phyloP scores from a whole-genome alignment of 1,140 invertebrate genomes.

The Pectinophora gossypiella region DNA sequence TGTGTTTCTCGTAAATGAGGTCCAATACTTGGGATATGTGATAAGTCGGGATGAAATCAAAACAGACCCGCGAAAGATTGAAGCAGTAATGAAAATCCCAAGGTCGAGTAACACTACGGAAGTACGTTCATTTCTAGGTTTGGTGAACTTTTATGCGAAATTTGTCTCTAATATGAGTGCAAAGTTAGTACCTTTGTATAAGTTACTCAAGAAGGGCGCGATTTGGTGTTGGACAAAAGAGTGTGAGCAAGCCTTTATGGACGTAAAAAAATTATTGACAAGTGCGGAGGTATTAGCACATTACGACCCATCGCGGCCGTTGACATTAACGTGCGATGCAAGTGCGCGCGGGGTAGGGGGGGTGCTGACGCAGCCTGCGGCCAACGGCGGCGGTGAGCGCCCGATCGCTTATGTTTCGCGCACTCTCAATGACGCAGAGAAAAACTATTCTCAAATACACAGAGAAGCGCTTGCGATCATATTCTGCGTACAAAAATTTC shows the following conservation, averaged over 20 bases:
- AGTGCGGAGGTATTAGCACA: neutral
- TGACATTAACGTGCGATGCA: neutral
- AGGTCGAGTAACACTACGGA: no score
- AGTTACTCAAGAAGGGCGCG: neutral
- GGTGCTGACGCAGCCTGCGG: conserved; percentile 1
- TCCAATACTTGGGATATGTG: no score
- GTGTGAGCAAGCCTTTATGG: neutral
- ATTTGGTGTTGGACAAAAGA: neutral
- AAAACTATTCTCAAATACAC: no score
- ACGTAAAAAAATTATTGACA: neutral
- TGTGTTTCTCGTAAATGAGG: no score
- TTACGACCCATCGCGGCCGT: neutral
- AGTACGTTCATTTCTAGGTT: no score
- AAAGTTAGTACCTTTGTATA: neutral
- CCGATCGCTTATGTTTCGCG: neutral
- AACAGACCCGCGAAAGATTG: no score
- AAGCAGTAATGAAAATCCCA: no score
- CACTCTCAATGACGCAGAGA: no score
- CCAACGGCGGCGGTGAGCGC: neutral
- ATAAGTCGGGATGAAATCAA: no score
- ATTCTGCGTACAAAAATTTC: neutral
- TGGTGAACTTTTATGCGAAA: no score
- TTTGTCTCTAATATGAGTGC: neutral
- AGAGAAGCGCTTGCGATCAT: no score
- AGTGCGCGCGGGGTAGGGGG: no score